phyloP scores from a whole-genome alignment of 2,888 invertebrate genomes.

The Paralinhomoeus sp. region DNA sequence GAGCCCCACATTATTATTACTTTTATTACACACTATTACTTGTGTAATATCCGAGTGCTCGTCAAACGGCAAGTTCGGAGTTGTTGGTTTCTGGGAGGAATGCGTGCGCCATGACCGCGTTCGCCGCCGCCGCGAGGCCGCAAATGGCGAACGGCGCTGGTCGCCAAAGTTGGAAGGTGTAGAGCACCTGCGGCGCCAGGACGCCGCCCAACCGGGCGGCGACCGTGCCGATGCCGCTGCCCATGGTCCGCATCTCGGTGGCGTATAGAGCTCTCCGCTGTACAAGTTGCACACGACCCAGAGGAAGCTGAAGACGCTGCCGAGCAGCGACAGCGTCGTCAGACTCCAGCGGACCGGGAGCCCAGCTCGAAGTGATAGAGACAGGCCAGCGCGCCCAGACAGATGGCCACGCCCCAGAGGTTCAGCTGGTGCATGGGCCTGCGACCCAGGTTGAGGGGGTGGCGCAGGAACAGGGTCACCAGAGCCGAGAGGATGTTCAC shows the following conservation, averaged over 20 bases:
- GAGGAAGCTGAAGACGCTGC: slow-evolving; percentile 1
- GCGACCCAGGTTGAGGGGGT: not conserved
- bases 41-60: too few species aligned
- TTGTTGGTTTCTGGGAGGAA: not conserved
- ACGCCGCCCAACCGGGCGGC: not conserved
- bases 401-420: slow-evolving; percentile 1
- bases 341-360: not conserved
- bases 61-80: too few species aligned
- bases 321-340: not conserved
- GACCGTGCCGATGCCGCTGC: not conserved
- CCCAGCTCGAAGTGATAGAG: not conserved
- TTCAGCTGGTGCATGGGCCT: not conserved
- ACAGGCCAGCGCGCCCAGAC: not conserved
- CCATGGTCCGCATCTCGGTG: slow-evolving; percentile 1
- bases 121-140: not conserved
- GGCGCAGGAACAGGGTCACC: not conserved
- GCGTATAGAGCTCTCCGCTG: slow-evolving; percentile 3
- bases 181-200: not conserved
- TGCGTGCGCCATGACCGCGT: not conserved
- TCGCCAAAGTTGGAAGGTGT: not conserved
- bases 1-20: too few species aligned
- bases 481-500: not conserved
- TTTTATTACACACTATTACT: too few species aligned
- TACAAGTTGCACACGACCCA: slow-evolving; percentile 1
- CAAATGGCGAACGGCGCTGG: not conserved